Percentiles rank a stretch among this genome's conserved stretches.
Evolutionary conservation across 2,113 vertebrate genomes (phyloP).

Genomic region (Leptodactylus fuscus): DNA sequence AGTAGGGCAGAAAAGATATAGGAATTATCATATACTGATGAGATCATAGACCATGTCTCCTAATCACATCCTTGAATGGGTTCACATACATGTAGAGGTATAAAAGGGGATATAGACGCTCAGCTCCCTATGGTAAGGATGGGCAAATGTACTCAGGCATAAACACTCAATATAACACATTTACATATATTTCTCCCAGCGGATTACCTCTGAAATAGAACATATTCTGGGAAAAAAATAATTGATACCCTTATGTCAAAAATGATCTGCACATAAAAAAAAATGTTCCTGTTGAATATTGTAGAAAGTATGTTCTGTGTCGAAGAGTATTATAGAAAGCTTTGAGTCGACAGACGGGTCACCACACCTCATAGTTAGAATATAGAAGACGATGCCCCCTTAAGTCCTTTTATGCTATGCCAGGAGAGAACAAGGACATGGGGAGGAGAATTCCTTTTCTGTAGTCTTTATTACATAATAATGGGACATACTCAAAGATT

Average conservation of each 20-base stretch:
- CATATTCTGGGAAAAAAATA: conserved; percentile 55
- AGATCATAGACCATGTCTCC: conserved; percentile 57
- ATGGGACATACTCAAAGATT: no score
- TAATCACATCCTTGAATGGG: conserved; percentile 58
- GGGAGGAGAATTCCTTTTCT: background rate
- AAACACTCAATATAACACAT: conserved; percentile 56
- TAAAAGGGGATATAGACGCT: conserved; percentile 48
- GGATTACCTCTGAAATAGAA: conserved; percentile 54
- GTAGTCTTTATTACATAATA: background rate
- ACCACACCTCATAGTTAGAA: background rate
- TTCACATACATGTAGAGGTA: conserved; percentile 56
- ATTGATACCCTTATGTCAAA: conserved; percentile 59
- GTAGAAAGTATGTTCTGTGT: conserved; percentile 22
- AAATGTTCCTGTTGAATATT: conserved; percentile 37
- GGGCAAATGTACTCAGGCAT: conserved; percentile 57
- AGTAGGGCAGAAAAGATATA: conserved; percentile 37
- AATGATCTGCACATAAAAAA: conserved; percentile 55
- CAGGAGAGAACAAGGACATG: background rate
- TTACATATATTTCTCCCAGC: conserved; percentile 55
- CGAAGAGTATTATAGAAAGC: conserved; percentile 36
- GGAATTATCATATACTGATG: conserved; percentile 57
- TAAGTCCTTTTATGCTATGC: conserved; percentile 12
- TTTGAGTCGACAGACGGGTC: conserved; percentile 4
- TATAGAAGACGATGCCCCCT: background rate
- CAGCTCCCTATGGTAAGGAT: conserved; percentile 47